A percentile compares a stretch with the other conserved stretches of the same genome.
Conservation (phyloP, 2,888 invertebrate genomes). For the Cyrtodaria siliqua region DNA sequence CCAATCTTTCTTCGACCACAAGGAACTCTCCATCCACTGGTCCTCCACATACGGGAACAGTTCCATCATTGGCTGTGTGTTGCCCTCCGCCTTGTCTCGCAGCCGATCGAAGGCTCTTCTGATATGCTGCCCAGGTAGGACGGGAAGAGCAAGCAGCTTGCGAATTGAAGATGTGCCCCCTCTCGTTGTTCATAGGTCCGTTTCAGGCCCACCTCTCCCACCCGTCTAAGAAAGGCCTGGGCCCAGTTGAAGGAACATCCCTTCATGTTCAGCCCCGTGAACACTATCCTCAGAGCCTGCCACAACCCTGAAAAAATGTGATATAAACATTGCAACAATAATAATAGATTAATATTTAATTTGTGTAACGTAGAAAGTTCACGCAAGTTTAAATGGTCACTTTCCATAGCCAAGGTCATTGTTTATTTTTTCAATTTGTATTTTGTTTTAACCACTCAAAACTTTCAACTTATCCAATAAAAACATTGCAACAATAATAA, state of each 20-base stretch:
- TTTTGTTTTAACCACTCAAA: too few species aligned
- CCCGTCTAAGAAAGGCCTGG: slow-evolving; percentile 33
- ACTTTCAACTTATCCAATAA: too few species aligned
- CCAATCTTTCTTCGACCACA: too few species aligned
- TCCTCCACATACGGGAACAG: too few species aligned
- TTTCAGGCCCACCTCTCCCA: slow-evolving; percentile 21
- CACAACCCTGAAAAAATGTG: slow-evolving; percentile 39
- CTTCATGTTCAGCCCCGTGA: slow-evolving; percentile 5
- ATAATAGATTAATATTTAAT: background rate
- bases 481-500: too few species aligned
- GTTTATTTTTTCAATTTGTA: too few species aligned
- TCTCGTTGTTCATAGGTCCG: slow-evolving; percentile 24
- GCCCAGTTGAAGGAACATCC: slow-evolving; percentile 45
- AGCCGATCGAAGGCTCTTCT: slow-evolving; percentile 26
- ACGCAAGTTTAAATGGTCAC: too few species aligned
- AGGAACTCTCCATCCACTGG: too few species aligned
- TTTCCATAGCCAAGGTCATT: too few species aligned
- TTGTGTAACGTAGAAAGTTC: too few species aligned
- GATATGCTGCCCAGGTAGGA: slow-evolving; percentile 37
- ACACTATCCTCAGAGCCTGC: slow-evolving; percentile 25
- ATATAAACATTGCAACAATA: background rate
- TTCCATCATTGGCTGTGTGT: too few species aligned
- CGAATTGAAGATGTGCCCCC: slow-evolving; percentile 14
- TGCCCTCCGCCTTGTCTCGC: background rate
- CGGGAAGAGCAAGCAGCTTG: slow-evolving; percentile 33